These are phyloP conservation scores for Melanogrammus aeglefinus DNA, from an alignment of 2,797 vertebrate genomes.

Conservation along the genomic window DNA sequence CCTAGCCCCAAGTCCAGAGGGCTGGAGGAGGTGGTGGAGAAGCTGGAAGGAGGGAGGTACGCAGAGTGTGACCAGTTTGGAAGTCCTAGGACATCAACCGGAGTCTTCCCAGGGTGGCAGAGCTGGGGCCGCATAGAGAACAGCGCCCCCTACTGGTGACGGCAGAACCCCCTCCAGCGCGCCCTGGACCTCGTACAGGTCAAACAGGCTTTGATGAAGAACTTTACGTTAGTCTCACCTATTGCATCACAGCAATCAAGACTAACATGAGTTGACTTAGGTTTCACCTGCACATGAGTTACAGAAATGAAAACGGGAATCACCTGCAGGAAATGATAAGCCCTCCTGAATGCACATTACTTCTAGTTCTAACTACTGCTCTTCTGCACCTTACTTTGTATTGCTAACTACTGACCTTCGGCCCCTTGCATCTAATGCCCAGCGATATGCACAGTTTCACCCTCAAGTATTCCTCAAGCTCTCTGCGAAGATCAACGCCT, in stretches of 20 bases:
- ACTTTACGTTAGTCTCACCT: background rate
- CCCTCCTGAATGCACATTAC: background rate
- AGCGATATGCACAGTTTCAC: background rate
- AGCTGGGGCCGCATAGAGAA: constrained; percentile 78
- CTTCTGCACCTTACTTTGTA: background rate
- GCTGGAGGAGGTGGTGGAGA: constrained; percentile 33
- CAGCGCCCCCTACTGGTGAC: constrained; percentile 83
- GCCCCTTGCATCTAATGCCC: background rate
- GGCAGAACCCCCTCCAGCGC: background rate
- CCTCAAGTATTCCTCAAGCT: background rate
- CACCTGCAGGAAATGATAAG: background rate
- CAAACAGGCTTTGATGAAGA: background rate
- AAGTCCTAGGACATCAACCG: constrained; percentile 80
- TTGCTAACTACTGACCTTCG: background rate
- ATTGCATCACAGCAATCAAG: background rate
- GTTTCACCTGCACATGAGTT: background rate
- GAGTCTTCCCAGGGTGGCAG: constrained; percentile 86
- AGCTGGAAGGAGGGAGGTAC: constrained; percentile 59
- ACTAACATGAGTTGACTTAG: background rate
- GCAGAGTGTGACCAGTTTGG: constrained; percentile 78
- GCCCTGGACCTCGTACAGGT: background rate
- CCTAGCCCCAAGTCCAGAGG: constrained; percentile 45
- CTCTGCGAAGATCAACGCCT: background rate
- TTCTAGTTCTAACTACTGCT: background rate
- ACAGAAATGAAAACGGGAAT: background rate